phyloP scores from a whole-genome alignment of 2,888 invertebrate genomes.

The Drosophila ochracea region DNA sequence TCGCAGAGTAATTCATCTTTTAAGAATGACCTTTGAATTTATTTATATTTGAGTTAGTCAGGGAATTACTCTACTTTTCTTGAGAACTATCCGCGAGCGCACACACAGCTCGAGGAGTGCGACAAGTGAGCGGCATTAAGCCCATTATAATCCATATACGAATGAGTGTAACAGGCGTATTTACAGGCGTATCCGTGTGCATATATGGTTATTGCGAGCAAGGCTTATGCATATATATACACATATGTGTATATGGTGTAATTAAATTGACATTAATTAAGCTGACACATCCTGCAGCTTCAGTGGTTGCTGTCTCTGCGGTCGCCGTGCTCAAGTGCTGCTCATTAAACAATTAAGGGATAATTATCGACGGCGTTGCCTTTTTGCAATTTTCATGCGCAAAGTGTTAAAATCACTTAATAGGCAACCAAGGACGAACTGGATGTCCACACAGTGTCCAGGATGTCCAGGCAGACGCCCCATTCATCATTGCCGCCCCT shows the following conservation, averaged over 20 bases:
- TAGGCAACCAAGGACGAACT: slow-evolving; percentile 60
- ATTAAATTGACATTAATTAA: slow-evolving; percentile 80
- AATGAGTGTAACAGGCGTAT: background rate
- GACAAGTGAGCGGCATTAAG: slow-evolving; percentile 11
- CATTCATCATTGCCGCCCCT: slow-evolving; percentile 12
- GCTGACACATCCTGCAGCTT: slow-evolving; percentile 62
- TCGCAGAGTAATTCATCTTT: background rate
- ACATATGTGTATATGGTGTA: slow-evolving; percentile 47
- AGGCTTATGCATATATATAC: background rate
- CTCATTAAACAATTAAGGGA: slow-evolving; percentile 81
- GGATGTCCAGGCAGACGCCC: slow-evolving; percentile 1
- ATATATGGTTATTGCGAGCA: background rate
- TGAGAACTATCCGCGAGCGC: background rate
- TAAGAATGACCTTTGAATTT: background rate
- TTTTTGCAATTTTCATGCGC: slow-evolving; percentile 81
- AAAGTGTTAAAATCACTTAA: slow-evolving; percentile 81
- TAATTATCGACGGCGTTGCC: slow-evolving; percentile 78
- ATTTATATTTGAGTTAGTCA: background rate
- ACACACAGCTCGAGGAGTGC: background rate
- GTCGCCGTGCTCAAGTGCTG: slow-evolving; percentile 67
- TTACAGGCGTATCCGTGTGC: background rate
- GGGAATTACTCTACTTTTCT: background rate
- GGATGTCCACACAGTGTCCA: slow-evolving; percentile 1
- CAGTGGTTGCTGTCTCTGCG: slow-evolving; percentile 18
- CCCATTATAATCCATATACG: slow-evolving; percentile 10